Base-by-base conservation (phyloP, 1,140 invertebrate genomes). In the Musca vetustissima region DNA sequence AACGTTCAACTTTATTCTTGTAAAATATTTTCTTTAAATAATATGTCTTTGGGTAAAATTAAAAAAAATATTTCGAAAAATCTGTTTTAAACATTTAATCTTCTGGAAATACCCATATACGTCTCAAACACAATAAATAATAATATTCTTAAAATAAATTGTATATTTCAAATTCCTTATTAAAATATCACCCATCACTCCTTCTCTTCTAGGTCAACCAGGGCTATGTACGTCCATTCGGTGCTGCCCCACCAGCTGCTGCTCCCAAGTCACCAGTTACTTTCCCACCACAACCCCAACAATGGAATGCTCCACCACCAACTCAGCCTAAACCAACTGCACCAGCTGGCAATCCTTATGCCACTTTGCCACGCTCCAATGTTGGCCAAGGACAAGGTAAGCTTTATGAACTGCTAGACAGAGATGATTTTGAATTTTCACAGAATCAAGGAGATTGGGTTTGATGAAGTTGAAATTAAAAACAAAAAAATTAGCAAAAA, bases 351-450 rank as follows among this genome's bases (percentile, higher is more conserved):
- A 79, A 79, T 59, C 66, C 77, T 9, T 81, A 81, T 61, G 79
- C 79, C 61, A 81, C 79, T n/a, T 68, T 81, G 75, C 79, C 79
- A 15, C 73, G 79, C 64, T 73, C 72, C 67, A 81, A 78, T 69
- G 76, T 72, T 61, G 76, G 76, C 61, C 77, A 77, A 74, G 36
- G 36, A 43, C 79, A 81, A 81, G 79, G 79, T 81, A 79, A 81
- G 79, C 71, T 28, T 61, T 25, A 53, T 66, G 53, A 67, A 61
- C 15, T 36, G 57, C 57, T 61, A 13, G 9, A 36, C 57, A 61
- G 21, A 61, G 57, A 61, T 13, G 57, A 19, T 61, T 36, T 61
- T 36, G 57, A 61, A 36, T 61, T 36, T 65, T 65, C 48, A 65
- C 48, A 48, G 49, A 65, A 65, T 65, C 64, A 65, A 65, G 48